These are phyloP conservation scores for Hypomecis atomaria DNA, from an alignment of 2,888 invertebrate genomes.

Conservation along the genomic window DNA sequence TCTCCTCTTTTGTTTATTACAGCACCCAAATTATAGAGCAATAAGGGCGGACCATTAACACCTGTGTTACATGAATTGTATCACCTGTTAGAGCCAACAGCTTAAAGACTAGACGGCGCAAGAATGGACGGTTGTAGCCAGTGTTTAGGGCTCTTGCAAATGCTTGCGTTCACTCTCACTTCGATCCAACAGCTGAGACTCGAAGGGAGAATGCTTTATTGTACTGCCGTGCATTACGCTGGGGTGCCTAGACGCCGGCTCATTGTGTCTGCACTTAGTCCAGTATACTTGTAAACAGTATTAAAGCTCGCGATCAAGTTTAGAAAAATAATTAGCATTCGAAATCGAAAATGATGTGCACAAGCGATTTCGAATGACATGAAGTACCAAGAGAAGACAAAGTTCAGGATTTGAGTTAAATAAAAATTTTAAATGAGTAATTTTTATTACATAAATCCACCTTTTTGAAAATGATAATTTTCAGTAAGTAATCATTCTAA, in stretches of 20 bases:
- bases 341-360: too few species aligned
- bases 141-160: conserved; percentile 53
- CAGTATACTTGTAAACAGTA: conserved; percentile 19
- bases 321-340: too few species aligned
- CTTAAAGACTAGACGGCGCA: conserved; percentile 25
- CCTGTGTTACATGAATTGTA: conserved; percentile 22
- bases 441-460: too few species aligned
- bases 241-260: conserved; percentile 16
- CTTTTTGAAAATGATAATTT: too few species aligned
- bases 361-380: too few species aligned
- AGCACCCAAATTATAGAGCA: conserved; percentile 13
- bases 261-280: conserved; percentile 34
- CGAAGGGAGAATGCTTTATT: conserved; percentile 60
- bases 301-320: background rate
- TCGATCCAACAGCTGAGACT: conserved; percentile 65
- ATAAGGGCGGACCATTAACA: conserved; percentile 21
- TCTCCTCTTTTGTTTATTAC: conserved; percentile 3
- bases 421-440: too few species aligned
- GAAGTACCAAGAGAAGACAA: too few species aligned
- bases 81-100: conserved; percentile 21
- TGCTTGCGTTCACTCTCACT: conserved; percentile 63
- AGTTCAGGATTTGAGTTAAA: too few species aligned
- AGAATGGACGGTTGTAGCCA: conserved; percentile 22
- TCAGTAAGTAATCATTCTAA: too few species aligned
- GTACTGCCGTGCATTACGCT: conserved; percentile 37